Conservation (phyloP, 2,113 vertebrate species). For the Odobenus rosmarus region DNA sequence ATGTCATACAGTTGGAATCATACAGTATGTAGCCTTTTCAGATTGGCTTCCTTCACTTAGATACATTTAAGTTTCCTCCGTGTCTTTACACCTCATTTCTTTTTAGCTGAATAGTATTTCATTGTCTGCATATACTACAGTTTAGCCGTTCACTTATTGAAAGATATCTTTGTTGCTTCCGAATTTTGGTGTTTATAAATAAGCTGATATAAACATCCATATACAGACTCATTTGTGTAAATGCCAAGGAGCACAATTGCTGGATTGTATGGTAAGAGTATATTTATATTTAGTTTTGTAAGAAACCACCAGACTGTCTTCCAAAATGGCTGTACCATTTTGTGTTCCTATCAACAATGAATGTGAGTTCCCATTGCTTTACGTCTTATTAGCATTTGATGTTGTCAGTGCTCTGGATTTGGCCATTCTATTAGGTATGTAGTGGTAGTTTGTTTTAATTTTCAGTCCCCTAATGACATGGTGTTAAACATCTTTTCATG, state of each 20-base stretch:
- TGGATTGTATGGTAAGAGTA: neutral
- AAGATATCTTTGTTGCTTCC: neutral
- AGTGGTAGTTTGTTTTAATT: neutral
- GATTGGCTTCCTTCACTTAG: neutral
- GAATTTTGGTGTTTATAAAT: neutral
- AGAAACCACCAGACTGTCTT: neutral
- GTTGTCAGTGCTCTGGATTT: neutral
- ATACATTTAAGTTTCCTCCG: neutral
- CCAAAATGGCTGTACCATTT: neutral
- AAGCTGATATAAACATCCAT: neutral
- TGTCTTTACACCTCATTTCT: neutral
- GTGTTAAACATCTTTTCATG: neutral
- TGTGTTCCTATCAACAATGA: neutral
- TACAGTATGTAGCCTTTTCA: neutral
- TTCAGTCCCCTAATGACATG: neutral
- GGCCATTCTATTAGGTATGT: neutral
- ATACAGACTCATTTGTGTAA: neutral
- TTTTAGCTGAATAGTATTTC: neutral
- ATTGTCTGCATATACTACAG: neutral
- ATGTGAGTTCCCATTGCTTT: neutral
- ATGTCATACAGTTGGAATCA: neutral
- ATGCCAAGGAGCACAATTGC: neutral
- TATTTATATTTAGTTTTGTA: neutral
- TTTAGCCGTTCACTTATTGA: neutral
- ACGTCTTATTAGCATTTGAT: neutral